Evolutionary conservation across 2,888 invertebrate species (phyloP).

Genomic region (Macrophya alboannulata): DNA sequence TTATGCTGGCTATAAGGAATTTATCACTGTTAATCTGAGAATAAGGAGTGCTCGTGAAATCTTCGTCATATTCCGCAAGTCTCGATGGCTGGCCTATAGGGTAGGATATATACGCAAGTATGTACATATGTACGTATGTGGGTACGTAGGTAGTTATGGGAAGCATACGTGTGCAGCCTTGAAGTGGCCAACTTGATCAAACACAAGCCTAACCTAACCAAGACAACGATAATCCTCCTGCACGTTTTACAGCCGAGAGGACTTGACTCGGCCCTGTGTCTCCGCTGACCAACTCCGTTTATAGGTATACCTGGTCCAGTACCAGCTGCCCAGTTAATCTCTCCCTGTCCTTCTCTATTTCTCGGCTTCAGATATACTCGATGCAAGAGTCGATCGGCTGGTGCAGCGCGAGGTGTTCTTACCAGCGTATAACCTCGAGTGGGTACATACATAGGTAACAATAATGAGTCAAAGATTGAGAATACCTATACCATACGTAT

Average conservation of each 20-base stretch:
- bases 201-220: not conserved
- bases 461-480: too few species aligned
- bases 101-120: not conserved
- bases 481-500: too few species aligned
- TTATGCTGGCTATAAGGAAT: not conserved
- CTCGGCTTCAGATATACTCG: not conserved
- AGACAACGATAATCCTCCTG: conserved; percentile 11
- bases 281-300: conserved; percentile 43
- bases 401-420: not conserved
- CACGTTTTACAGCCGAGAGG: not conserved
- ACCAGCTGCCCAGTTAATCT: conserved; percentile 25
- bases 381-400: not conserved
- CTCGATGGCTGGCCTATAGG: not conserved
- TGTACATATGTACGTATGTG: not conserved
- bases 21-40: not conserved
- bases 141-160: not conserved
- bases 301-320: conserved; percentile 40
- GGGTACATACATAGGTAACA: too few species aligned
- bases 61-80: conserved; percentile 27
- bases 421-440: not conserved
- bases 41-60: conserved; percentile 30
- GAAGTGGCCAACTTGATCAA: conserved; percentile 20
- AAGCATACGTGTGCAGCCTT: conserved; percentile 18
- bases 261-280: conserved; percentile 34
- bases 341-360: not conserved